Base-by-base conservation (phyloP, 1,140 invertebrate genomes). In the Dendrolimus punctatus region DNA sequence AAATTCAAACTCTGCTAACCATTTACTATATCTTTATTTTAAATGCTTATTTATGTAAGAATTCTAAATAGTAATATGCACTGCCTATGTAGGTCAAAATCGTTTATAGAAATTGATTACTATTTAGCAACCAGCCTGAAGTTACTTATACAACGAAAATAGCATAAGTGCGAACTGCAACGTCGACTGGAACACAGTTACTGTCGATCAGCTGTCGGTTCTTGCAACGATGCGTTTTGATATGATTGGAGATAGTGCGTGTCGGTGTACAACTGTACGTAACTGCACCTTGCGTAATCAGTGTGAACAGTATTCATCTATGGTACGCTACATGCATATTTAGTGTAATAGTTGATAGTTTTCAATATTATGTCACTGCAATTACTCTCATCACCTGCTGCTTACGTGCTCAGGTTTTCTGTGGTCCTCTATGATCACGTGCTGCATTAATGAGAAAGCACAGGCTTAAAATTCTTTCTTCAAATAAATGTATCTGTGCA, bases 201-300 rank as follows among this genome's bases (percentile, higher is more conserved):
- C 58, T 53, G 62, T 64, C 70, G 68, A 71, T 74, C 70, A 74
- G 64, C 64, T 74, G 74, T 79, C 73, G 45, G 61, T 57, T 71
- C 62, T 67, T 67, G 74, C 63, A 71, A 64, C 68, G 68, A 68
- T 79, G 76, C 67, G 71, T 80, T 76, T 65, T 68, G 73, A 78
- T 76, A 71, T 66, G 69, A 77, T 66, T 60, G 63, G 67, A 78
- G 76, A 80, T 78, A 76, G 72, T 77, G 76, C 75, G 73, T 80
- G 68, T 69, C 66, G 59, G 69, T 75, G 68, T 57, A 57, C 62
- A 63, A 43, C 48, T 47, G 51, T 57, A 73, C 66, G 69, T 72
- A 77, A 78, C 66, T 49, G 51, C 49, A 6, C 7, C 53, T 75
- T 78, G 75, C 73, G 65, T 79, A 78, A 82, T 58, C 53, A 53